Evolutionary conservation across 2,888 invertebrate genomes (phyloP).

Genomic region (Phasia obesa): DNA sequence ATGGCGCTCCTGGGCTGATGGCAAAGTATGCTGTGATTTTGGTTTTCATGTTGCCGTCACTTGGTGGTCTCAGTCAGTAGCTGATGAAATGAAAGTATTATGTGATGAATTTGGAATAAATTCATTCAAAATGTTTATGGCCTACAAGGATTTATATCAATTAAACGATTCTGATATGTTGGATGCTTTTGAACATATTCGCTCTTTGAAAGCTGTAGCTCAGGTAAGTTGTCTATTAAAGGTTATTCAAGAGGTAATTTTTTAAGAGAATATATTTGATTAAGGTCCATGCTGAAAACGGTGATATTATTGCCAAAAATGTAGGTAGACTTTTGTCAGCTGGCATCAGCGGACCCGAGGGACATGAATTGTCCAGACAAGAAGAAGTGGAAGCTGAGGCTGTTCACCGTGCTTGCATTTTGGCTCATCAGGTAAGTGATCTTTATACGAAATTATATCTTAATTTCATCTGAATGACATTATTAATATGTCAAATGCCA

Average conservation of each 20-base stretch:
- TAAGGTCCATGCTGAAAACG: conserved; percentile 98
- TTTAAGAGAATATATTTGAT: conserved; percentile 59
- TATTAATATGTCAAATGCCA: no score
- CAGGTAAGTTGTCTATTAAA: conserved; percentile 81
- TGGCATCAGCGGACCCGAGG: conserved; percentile 97
- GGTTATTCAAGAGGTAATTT: not conserved
- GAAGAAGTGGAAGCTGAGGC: conserved; percentile 99
- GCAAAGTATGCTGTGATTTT: conserved; percentile 99
- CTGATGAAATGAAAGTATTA: conserved; percentile 94
- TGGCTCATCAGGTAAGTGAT: conserved; percentile 94
- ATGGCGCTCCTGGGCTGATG: conserved; percentile 95
- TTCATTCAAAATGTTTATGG: conserved; percentile 99
- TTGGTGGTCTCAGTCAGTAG: conserved; percentile 91
- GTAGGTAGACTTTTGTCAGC: conserved; percentile 91
- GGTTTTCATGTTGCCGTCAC: conserved; percentile 95
- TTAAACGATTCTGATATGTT: conserved; percentile 95
- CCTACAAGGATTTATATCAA: conserved; percentile 95
- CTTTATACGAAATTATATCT: no score
- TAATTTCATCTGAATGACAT: no score
- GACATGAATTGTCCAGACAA: conserved; percentile 95
- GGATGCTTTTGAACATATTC: conserved; percentile 91
- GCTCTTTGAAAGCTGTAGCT: conserved; percentile 92
- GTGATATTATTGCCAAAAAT: conserved; percentile 95
- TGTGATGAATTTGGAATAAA: conserved; percentile 93
- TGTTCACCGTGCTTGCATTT: conserved; percentile 95